These are phyloP conservation scores for Pomatorhinus ruficollis DNA, from an alignment of 2,113 vertebrate genomes.

Conservation along the genomic window DNA sequence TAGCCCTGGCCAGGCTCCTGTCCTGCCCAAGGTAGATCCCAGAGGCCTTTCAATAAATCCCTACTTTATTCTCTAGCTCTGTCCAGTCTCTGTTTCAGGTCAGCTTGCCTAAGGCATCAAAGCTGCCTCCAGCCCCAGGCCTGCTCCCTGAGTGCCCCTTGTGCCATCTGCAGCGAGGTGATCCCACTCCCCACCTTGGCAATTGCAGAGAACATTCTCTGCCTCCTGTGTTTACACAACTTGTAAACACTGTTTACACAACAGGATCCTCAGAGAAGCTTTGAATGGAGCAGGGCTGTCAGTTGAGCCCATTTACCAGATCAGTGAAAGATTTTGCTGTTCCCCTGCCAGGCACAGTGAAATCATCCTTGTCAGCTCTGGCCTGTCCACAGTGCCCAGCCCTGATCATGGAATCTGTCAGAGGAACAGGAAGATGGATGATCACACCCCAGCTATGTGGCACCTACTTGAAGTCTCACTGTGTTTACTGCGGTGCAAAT, in stretches of 20 bases:
- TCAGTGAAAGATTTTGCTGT: not conserved
- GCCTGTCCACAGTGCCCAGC: not conserved
- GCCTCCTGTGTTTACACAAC: not conserved
- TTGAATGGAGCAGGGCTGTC: not conserved
- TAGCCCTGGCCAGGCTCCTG: not conserved
- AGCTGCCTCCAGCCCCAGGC: not conserved
- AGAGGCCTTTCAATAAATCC: not conserved
- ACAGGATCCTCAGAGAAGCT: not conserved
- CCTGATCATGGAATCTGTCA: not conserved
- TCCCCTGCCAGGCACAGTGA: not conserved
- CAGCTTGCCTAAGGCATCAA: not conserved
- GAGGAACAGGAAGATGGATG: not conserved
- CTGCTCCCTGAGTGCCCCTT: not conserved
- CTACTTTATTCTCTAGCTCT: not conserved
- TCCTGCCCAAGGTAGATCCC: not conserved
- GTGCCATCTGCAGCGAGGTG: not conserved
- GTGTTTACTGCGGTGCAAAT: not conserved
- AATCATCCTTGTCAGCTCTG: not conserved
- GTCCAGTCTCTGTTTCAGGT: not conserved
- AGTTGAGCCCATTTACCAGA: not conserved
- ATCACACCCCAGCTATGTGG: not conserved
- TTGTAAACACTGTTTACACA: not conserved
- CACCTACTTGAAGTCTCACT: not conserved
- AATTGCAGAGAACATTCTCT: not conserved
- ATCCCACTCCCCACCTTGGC: not conserved